Base-by-base conservation (phyloP, 1,140 invertebrate species). In the Heterodera schachtii region DNA sequence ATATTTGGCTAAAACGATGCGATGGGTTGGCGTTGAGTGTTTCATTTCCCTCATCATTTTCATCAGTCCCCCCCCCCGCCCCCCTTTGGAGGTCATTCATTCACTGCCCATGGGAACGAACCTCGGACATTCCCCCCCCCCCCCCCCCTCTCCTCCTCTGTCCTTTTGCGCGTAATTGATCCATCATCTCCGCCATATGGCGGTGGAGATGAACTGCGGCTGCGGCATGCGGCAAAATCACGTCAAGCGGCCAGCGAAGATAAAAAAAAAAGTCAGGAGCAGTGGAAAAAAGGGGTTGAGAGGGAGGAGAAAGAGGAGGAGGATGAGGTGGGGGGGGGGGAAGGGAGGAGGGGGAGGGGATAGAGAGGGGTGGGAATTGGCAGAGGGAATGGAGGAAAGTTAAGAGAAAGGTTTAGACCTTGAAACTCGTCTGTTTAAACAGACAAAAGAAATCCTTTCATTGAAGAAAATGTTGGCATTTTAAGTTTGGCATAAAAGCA, bases 81-180 rank as follows among this genome's bases (percentile, higher is more conserved):
- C 43, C 41, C 69, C 41, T 31, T 71, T 71, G 69, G 69, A 46
- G 57, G 57, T 64, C 69, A 71, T 41, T 71, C 69, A 71, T 31
- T 71, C 41, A 71, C 44, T 41, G 44, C 31, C 44, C 41, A 71
- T 71, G 69, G 44, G 69, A 71, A 46, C 44, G 69, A 60, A 60
- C 57, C 1, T 5, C 9, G 6, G 49, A 52, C 49, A 19, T 19
- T 19, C 13, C 16, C 57, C 16, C 16, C 57, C 3, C 69, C 69
- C 44, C 69, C 7, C 11, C 69, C 19, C 21, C 41, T n/a, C n/a
- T n/a, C n/a, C n/a, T n/a, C n/a, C n/a, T n/a, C n/a, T 71, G n/a
- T 31, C 69, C 69, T 41, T 71, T 71, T 31, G 69, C 69, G 69
- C 69, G 41, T 71, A 71, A 71, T 71, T 46, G 69, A 71, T 71